Conservation (phyloP, 2,113 vertebrate species). For the Caranx ignobilis region DNA sequence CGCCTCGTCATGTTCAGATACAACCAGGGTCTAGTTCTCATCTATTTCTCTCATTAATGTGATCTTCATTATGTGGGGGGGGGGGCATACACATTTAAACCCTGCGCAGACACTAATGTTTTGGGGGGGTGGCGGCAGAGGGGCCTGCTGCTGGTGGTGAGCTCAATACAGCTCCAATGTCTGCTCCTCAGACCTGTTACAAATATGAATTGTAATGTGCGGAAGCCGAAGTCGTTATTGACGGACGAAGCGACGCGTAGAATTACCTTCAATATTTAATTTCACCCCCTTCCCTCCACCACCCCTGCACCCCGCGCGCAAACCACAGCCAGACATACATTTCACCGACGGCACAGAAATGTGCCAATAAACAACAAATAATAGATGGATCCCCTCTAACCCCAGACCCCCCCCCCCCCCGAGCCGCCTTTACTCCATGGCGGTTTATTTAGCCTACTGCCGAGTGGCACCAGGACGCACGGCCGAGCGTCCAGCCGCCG, state of each 20-base stretch:
- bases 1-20: neutral
- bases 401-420: neutral
- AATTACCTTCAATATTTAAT: neutral
- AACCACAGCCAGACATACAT: neutral
- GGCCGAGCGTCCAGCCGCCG: constrained; percentile 34
- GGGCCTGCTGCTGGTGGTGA: neutral
- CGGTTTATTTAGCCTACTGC: no score
- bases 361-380: neutral
- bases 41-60: neutral
- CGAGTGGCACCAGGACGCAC: constrained; percentile 25
- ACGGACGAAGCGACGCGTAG: constrained; percentile 6
- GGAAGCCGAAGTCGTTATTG: neutral
- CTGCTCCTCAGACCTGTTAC: constrained; percentile 4
- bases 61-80: neutral
- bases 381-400: neutral
- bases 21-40: neutral
- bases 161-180: neutral
- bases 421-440: neutral
- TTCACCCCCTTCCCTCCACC: neutral
- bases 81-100: neutral
- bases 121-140: neutral
- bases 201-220: neutral
- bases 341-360: neutral
- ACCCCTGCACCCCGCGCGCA: neutral
- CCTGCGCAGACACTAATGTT: neutral